Conservation (phyloP, 1,140 invertebrate genomes). For the Drosophila serrata region DNA sequence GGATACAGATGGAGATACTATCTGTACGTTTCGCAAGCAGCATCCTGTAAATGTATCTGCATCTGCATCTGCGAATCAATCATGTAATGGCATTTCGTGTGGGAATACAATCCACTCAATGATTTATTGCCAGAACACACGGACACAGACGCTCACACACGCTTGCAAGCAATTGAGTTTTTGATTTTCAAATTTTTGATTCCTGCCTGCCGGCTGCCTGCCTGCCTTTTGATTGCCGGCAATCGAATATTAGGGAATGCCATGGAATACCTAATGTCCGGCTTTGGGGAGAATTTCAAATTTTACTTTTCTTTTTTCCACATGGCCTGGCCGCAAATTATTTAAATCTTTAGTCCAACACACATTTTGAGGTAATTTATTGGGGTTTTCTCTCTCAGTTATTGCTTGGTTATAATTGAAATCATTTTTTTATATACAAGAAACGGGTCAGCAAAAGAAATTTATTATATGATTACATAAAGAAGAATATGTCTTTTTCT, state of each 20-base stretch:
- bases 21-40: not conserved
- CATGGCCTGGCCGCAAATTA: not conserved
- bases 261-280: constrained; percentile 20
- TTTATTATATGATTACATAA: too few relatives aligned
- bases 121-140: constrained; percentile 44
- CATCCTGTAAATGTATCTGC: constrained; percentile 6
- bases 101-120: constrained; percentile 59
- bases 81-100: constrained; percentile 58
- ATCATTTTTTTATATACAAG: not conserved
- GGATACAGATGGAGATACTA: not conserved
- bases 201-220: constrained; percentile 5
- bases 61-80: constrained; percentile 46
- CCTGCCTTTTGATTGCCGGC: constrained; percentile 35
- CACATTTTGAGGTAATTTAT: not conserved
- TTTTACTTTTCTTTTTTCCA: constrained; percentile 27
- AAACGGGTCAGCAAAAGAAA: not conserved
- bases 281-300: not conserved
- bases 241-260: constrained; percentile 28
- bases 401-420: not conserved
- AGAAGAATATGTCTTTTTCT: not conserved
- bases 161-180: constrained; percentile 37
- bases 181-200: constrained; percentile 33
- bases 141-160: not conserved
- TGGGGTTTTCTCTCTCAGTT: not conserved
- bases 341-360: not conserved